Evolutionary conservation across 2,113 vertebrate genomes (phyloP), one percentile per base, ranked within the genome.

Genomic region (Tor tambroides): DNA sequence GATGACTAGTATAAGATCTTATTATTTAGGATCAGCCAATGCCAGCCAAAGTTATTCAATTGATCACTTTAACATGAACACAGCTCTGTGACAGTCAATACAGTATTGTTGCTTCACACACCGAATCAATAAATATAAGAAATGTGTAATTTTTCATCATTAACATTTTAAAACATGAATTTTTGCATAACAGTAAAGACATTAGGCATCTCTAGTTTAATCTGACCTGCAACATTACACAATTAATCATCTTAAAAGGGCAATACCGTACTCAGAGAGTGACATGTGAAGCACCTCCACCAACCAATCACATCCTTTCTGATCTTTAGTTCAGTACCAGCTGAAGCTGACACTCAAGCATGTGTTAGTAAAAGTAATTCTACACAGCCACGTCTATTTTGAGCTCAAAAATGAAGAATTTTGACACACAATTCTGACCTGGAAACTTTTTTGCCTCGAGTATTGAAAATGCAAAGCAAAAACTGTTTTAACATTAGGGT

Each of bases 111-210:
- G 79, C 59, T 14, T 11, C 23, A 26, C 56, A 46, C 79, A 46
- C 41, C 9, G 59, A 65, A 81, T 80, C 77, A 56, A 56, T 59
- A 61, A 41, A 80, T 81, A 65, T 63, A 2, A 63, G 56, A 41
- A 43, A 81, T 14, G 5, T 35, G 28, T 26, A 46, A 43, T 81
- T 63, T 0, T 17, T 81, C 15, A 38, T 61, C 54, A 61, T 38
- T 61, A 80, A 61, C 32, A 41, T 38, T 80, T 80, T 38, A 80
- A 59, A 80, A 80, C 30, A n/a, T 46, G 41, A 2, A 41, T 65
- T 26, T 43, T 81, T 65, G 35, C 79, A 65, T 81, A 65, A 15
- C 12, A 80, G 32, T 61, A 15, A 80, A 80, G 11, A 63, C 38
- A 81, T 63, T 26, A n/a, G 30, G 54, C 19, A 80, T n/a, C 71